These are phyloP conservation scores for Eulemur albifrons DNA, from an alignment of 2,797 vertebrate species.

Conservation along the genomic window DNA sequence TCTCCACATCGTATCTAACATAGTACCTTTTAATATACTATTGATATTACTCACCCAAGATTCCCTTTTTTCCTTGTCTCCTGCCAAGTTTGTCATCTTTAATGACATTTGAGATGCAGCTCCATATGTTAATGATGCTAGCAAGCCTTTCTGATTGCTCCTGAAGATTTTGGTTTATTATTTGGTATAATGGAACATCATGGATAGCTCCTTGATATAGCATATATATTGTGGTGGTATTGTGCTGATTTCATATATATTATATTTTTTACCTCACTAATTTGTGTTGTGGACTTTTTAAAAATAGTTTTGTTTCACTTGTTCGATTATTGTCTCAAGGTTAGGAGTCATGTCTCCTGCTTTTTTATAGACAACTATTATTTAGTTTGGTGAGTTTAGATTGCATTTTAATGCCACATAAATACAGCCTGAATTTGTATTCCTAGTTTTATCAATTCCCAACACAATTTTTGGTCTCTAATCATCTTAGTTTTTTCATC, in stretches of 20 bases:
- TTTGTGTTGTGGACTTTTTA: not conserved
- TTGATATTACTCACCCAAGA: not conserved
- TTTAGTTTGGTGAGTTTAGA: not conserved
- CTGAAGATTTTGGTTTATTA: not conserved
- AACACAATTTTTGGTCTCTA: not conserved
- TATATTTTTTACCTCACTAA: not conserved
- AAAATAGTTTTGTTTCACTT: not conserved
- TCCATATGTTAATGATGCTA: not conserved
- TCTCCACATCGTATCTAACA: not conserved
- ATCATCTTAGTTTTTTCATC: not conserved
- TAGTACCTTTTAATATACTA: not conserved
- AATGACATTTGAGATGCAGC: not conserved
- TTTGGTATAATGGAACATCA: not conserved
- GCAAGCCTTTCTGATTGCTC: not conserved
- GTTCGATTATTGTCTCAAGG: not conserved
- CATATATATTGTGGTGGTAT: not conserved
- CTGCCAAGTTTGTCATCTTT: not conserved
- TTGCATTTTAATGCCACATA: not conserved
- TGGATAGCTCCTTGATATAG: not conserved
- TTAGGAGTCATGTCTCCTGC: not conserved
- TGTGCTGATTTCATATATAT: not conserved
- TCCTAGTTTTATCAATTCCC: not conserved
- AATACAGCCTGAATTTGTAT: not conserved
- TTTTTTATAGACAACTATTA: not conserved
- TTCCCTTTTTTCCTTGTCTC: not conserved